These are phyloP conservation scores for Dicrurus megarhynchus DNA, from an alignment of 2,113 vertebrate genomes.

Conservation along the genomic window DNA sequence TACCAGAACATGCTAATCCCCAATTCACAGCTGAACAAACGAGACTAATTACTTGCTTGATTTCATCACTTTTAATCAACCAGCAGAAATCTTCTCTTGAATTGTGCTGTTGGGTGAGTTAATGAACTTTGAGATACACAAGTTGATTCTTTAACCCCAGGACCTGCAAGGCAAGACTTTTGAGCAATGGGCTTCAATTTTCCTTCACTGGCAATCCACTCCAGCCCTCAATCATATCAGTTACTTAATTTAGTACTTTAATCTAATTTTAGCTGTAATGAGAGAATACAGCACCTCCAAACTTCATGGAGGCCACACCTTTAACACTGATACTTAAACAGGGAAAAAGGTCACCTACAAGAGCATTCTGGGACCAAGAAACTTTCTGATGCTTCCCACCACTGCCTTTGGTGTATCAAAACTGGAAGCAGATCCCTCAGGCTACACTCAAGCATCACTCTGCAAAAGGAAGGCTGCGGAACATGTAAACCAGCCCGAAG, in stretches of 20 bases:
- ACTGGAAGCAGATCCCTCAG: rapidly evolving
- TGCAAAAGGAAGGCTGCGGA: not conserved
- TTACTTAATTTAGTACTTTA: not conserved
- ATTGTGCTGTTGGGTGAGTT: not conserved
- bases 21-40: constrained; percentile 14
- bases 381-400: not conserved
- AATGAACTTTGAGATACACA: not conserved
- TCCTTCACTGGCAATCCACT: not conserved
- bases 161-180: not conserved
- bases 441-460: not conserved
- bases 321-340: not conserved
- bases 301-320: not conserved
- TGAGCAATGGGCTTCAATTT: not conserved
- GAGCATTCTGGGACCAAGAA: not conserved
- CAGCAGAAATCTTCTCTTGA: not conserved
- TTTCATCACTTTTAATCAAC: constrained; percentile 18
- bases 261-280: not conserved
- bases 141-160: not conserved
- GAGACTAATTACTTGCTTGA: constrained; percentile 11
- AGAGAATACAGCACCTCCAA: not conserved
- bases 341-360: not conserved
- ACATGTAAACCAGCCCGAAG: not conserved
- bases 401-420: rapidly evolving
- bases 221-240: not conserved
- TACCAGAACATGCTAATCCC: not conserved